Conservation (phyloP, 2,113 vertebrate species). For the Lamprologus sp. region DNA sequence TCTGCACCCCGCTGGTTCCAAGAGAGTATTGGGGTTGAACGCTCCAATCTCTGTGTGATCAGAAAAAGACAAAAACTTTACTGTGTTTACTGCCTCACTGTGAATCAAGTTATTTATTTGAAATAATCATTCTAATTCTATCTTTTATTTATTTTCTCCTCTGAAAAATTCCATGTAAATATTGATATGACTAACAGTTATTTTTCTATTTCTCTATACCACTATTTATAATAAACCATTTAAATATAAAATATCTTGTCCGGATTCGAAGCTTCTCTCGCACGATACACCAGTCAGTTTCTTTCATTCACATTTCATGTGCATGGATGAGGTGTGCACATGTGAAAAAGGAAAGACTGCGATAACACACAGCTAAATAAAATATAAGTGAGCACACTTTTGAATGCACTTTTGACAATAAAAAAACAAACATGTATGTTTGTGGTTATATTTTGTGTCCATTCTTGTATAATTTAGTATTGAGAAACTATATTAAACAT, state of each 20-base stretch:
- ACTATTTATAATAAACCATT: slow-evolving; percentile 63
- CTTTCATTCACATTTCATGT: background rate
- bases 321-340: background rate
- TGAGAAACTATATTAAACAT: background rate
- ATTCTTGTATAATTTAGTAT: background rate
- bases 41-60: background rate
- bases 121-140: slow-evolving; percentile 8
- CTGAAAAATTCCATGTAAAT: slow-evolving; percentile 55
- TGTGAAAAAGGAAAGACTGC: background rate
- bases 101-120: slow-evolving; percentile 61
- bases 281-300: background rate
- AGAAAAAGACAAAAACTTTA: slow-evolving; percentile 39
- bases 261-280: background rate
- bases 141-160: slow-evolving; percentile 61
- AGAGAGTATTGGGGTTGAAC: slow-evolving; percentile 64
- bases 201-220: slow-evolving; percentile 65
- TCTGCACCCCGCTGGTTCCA: slow-evolving; percentile 55
- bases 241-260: background rate
- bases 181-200: slow-evolving; percentile 55
- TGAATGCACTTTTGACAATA: background rate
- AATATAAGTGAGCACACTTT: background rate
- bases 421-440: background rate
- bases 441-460: fast-evolving
- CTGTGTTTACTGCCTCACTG: slow-evolving; percentile 41
- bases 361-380: background rate